Percentiles rank a stretch among this genome's conserved stretches.
These are phyloP conservation scores for Trichosurus vulpecula DNA, from an alignment of 2,797 vertebrate genomes.

Conservation along the genomic window DNA sequence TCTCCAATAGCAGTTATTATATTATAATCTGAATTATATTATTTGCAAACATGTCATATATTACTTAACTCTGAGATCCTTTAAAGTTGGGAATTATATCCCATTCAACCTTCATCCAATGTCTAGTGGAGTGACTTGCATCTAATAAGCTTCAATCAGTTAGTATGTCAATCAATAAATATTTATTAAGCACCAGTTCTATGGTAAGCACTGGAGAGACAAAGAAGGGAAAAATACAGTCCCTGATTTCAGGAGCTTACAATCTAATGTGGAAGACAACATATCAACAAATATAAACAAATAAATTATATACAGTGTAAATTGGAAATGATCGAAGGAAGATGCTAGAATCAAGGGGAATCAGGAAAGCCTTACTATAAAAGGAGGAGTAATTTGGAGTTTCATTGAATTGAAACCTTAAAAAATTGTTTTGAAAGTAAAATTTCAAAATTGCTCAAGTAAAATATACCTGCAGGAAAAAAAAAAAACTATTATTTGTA, in stretches of 20 bases:
- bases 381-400: background rate
- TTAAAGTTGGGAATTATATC: background rate
- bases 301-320: background rate
- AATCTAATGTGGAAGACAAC: background rate
- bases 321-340: background rate
- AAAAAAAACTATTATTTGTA: background rate
- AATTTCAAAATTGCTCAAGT: background rate
- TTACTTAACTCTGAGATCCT: background rate
- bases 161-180: background rate
- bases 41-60: no score
- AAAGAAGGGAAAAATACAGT: background rate
- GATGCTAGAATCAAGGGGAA: background rate
- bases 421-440: background rate
- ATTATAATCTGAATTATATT: no score
- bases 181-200: background rate
- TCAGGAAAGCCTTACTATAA: no score
- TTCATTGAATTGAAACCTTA: background rate
- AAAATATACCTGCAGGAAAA: background rate
- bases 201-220: background rate
- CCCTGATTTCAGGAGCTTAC: background rate
- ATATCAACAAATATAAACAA: background rate
- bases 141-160: background rate
- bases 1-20: background rate
- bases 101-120: background rate
- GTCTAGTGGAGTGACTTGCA: background rate